Evolutionary conservation across 2,888 invertebrate genomes (phyloP), one percentile per base, ranked within the genome.

Genomic region (Diachrysia chrysitis): DNA sequence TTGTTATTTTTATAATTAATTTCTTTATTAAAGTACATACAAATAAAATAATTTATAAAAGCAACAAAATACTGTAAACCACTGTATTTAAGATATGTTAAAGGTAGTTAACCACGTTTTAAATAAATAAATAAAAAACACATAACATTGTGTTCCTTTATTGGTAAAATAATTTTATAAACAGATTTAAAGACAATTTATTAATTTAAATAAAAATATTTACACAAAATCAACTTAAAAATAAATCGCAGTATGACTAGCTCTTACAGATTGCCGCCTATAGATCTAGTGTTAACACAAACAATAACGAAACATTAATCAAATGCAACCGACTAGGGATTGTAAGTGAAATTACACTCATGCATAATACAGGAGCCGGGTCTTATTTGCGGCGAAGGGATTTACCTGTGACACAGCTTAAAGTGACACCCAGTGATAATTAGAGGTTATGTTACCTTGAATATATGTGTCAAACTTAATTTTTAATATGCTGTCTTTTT

Each of bases 261-360:
- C 29, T 58, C 46, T 68, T 53, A 67, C 23, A 37, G 16, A 35
- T 58, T 12, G 14, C 21, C 48, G 29, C 62, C 55, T 64, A 75
- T 55, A 61, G 42, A 62, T 60, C 64, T 63, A 68, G 46, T 78
- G 80, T 81, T 81, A 83, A 73, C 71, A 63, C 73, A 69, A 82
- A 82, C 78, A 82, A 79, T 87, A 87, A 89, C 87, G 83, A 86
- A 87, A 86, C 85, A 88, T 90, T 88, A 86, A 89, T 90, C 85
- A 88, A 85, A 84, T 87, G 87, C 84, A 86, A 71, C 72, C 75
- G 62, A 66, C 55, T 66, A 23, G 58, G 83, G 80, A 80, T 82
- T 82, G 82, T 83, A 83, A 85, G 87, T 87, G 87, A 87, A 87
- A 90, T 88, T 88, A 87, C 79, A 71, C 79, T 83, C 86, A 83